Evolutionary conservation across 2,797 vertebrate genomes (phyloP).

Genomic region (Hypotaenidia philippensis): DNA sequence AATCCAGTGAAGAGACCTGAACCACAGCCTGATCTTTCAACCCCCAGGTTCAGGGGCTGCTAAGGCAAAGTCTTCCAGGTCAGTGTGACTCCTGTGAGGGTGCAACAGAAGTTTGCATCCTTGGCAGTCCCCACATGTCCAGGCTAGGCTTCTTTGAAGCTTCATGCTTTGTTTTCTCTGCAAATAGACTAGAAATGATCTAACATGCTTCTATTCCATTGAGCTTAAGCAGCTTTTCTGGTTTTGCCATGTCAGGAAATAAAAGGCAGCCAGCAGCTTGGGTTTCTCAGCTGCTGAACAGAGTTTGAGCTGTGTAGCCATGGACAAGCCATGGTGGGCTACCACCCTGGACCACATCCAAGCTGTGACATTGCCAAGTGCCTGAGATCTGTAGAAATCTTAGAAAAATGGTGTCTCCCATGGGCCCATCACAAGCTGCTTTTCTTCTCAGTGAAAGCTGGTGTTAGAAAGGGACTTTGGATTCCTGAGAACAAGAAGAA

Average conservation of each 20-base stretch:
- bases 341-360: not conserved
- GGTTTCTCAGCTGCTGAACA: not conserved
- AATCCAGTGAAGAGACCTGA: not conserved
- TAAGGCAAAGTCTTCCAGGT: not conserved
- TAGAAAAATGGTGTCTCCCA: not conserved
- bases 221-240: constrained; percentile 11
- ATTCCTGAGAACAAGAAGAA: not conserved
- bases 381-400: not conserved
- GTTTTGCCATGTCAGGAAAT: not conserved
- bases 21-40: not conserved
- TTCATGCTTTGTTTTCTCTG: constrained; percentile 47
- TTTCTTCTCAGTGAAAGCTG: constrained; percentile 22
- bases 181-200: constrained; percentile 50
- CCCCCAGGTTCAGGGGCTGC: not conserved
- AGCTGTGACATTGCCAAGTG: not conserved
- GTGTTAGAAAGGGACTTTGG: not conserved
- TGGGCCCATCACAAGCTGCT: not conserved
- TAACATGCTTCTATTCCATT: not conserved
- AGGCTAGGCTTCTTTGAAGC: not conserved
- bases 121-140: not conserved
- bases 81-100: not conserved
- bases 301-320: not conserved
- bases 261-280: not conserved
- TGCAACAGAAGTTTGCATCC: not conserved
- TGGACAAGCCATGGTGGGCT: not conserved